Evolutionary conservation across 2,797 vertebrate species (phyloP), one percentile per base, ranked within the genome.

Genomic region (Bovichtus variegatus): DNA sequence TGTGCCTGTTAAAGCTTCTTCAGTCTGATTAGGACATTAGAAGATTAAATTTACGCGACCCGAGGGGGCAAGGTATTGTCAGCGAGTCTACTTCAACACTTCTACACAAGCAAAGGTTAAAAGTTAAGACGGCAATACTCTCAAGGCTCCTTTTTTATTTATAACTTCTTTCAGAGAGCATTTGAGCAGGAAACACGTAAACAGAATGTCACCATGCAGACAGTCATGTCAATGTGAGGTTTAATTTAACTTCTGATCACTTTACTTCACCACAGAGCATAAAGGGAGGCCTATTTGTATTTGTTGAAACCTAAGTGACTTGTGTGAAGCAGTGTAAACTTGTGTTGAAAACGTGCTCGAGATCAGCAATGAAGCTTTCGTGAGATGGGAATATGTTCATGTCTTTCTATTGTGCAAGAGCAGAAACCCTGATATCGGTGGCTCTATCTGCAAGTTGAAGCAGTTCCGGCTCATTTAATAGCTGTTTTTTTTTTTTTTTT

Each of bases 351-450:
- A 71, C 15, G 0, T 49, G 40, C 18, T 36, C 18, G 29, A 76
- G 25, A 71, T 65, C 49, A 62, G 49, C 64, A 2, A 3, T 6
- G 53, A 61, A 3, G 16, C 21, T 70, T n/a, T n/a, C 8, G 44
- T 34, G 27, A 65, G 47, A 65, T 59, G 47, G 12, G 55, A 47
- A n/a, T 19, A 15, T 74, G 43, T 54, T 63, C 0, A 15, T 50
- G 54, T 77, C 1, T 57, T 58, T 19, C 58, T 51, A 41, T 88
- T 88, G 72, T 38, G 68, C 85, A 91, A 90, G 67, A 80, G n/a
- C 58, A 79, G 12, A 76, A 50, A 75, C 13, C 10, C 15, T 68
- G 50, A 81, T 54, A 55, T 6, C 25, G 5, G 10, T 12, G 5
- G 1, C 63, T 74, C 38, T 71, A 77, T 84, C 81, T 80, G 18